Base-by-base conservation (phyloP, 2,888 invertebrate genomes). In the Apotomis betuletana region DNA sequence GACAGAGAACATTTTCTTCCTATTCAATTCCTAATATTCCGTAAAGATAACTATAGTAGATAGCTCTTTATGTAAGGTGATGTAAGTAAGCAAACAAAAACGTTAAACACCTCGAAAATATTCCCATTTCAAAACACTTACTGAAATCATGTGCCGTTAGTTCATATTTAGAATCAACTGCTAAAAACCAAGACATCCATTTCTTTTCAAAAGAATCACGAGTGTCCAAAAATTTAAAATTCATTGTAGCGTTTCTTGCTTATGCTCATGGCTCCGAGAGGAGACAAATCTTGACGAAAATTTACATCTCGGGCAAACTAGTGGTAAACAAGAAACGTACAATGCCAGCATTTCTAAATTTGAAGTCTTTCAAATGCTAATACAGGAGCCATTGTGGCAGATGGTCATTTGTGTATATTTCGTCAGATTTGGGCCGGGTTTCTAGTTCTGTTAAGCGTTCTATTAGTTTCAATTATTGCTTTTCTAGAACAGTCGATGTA, bases 401-500 rank as follows among this genome's bases (percentile, higher is more conserved):
- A 65, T 70, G 65, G 70, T 70, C 65, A 70, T 70, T 70, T 70
- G 65, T 67, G 54, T 70, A 63, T 49, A 54, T 67, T 60, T 67
- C 55, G 60, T 61, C 41, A 54, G 41, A 70, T 70, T 70, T 61
- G 61, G 65, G 59, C 46, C 55, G 65, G 41, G 70, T 70, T 65
- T 65, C 38, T 60, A 65, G 70, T 54, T 54, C 64, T 61, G 36
- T 41, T 60, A 60, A 55, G 54, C 55, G 70, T 70, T 70, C 41
- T 64, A 64, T 55, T 41, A 41, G 49, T 70, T 38, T 65, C 54
- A 70, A 55, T 65, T 12, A 41, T 62, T 62, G 55, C 4, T 64
- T n/a, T 57, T 65, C 41, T 59, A 9, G 15, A 59, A 59, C 1
- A 54, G n/a, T 9, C 51, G n/a, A 52, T 27, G 8, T 38, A 63